phyloP scores from a whole-genome alignment of 2,888 invertebrate species.

The Chrysodeixis includens region DNA sequence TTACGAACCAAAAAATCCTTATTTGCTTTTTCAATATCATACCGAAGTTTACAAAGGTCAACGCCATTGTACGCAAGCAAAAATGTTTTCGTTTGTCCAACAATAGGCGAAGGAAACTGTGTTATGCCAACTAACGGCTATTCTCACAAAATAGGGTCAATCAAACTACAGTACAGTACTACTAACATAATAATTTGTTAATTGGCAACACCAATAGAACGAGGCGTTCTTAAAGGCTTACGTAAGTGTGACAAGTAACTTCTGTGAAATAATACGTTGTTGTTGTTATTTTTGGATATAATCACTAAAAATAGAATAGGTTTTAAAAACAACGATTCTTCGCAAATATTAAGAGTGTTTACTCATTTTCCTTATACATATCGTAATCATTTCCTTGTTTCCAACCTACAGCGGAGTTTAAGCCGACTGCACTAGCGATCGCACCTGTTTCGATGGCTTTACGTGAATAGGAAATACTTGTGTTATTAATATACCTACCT shows the following conservation, averaged over 20 bases:
- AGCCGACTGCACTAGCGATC: too few species aligned
- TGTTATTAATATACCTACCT: too few species aligned
- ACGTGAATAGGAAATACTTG: too few species aligned
- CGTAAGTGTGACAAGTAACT: slow-evolving; percentile 61
- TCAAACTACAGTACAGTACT: slow-evolving; percentile 53
- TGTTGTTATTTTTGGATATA: slow-evolving; percentile 41
- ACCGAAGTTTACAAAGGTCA: background rate
- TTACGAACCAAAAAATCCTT: background rate
- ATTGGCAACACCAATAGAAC: slow-evolving; percentile 63
- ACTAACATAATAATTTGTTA: slow-evolving; percentile 58
- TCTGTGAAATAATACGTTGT: slow-evolving; percentile 39
- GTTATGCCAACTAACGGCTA: slow-evolving; percentile 28
- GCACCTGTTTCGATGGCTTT: too few species aligned
- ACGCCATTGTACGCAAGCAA: background rate
- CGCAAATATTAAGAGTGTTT: too few species aligned
- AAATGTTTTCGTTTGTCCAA: slow-evolving; percentile 19
- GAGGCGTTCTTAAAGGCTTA: slow-evolving; percentile 39
- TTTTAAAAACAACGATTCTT: background rate
- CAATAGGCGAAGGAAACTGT: slow-evolving; percentile 15
- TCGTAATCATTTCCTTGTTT: too few species aligned
- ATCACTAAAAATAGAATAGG: slow-evolving; percentile 30
- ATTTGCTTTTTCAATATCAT: background rate
- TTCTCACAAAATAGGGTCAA: slow-evolving; percentile 58
- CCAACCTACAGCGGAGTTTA: too few species aligned
- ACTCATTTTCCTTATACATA: too few species aligned